Base-by-base conservation (phyloP, 2,797 vertebrate genomes). In the Prionace glauca region DNA sequence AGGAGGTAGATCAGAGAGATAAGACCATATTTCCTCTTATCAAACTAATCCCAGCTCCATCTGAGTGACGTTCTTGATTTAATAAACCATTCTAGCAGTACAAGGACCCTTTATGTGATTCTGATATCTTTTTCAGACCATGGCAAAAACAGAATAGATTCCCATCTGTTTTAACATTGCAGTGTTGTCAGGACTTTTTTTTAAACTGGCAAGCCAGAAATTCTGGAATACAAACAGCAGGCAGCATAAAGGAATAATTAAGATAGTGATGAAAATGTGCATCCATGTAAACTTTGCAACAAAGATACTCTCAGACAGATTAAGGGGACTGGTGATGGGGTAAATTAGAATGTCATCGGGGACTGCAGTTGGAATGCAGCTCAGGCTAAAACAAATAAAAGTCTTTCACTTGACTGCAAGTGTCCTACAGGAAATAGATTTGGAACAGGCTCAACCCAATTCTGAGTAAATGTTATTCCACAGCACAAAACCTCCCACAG, bases 21-120 rank as follows among this genome's bases (percentile, higher is more conserved):
- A 92, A 92, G 65, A 92, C n/a, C 65, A n/a, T 69, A 69, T 92
- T 92, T 91, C n/a, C 32, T 91, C 88, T 91, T 65, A 91, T 91
- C 60, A 91, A 91, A 60, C 88, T 91, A 65, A 65, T 65, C 88
- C 88, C 29, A 20, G 62, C 36, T 69, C n/a, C 41, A 69, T 92
- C 62, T 41, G 62, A 92, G n/a, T 67, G 90, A 92, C 62, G 69
- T 92, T 92, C 20, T 69, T 92, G 18, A 92, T 69, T 92, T 92
- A 92, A 41, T 92, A 92, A 90, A 92, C 90, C 24, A 12, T 69
- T 67, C 65, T 24, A 22, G 90, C n/a, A 26, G 90, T 5, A 92
- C n/a, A 92, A 92, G 62, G 90, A 12, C 62, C 90, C 22, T 92
- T 69, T 92, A 84, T 84, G 62, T n/a, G 65, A 92, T 92, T 69